Evolutionary conservation across 92 coral and sea anemone genomes (phyloP), one percentile per base, ranked within the genome.

Genomic region (Epizoanthus scotinus): DNA sequence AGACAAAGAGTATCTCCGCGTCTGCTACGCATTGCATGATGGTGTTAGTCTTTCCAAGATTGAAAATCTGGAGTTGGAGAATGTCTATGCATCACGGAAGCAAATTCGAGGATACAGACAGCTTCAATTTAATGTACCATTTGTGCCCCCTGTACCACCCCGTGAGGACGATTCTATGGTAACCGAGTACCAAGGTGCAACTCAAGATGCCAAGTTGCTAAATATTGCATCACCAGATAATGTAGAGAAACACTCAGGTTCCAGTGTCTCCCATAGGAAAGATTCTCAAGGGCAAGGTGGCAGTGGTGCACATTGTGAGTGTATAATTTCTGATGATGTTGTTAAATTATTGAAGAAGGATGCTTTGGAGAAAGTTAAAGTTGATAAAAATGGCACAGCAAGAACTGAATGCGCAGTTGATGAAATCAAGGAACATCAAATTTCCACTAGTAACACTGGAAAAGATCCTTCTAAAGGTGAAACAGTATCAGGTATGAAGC

Each of bases 21-120:
- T 93, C 53, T 96, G 99, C 67, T 90, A 87, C 44, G 63, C 83
- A 19, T 87, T 96, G 58, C 97, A 96, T 67, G 95, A 88, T 70
- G 92, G 95, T 17, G 91, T 96, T 10, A 90, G 91, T 66, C 89
- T 96, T 63, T 44, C 71, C 6, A 90, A 87, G 75, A 84, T 92
- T 21, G 97, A 92, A 24, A 87, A 88, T 86, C 82, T 92, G 89
- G 97, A 92, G 52, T 77, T 85, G 44, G 85, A 90, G 66, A 92
- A 92, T 82, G 83, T 92, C 19, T 92, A 82, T 87, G 97, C 97
- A 12, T 92, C 97, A 6, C 87, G 98, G 44, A 86, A 91, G 34
- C 90, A 90, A 24, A 91, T 96, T 18, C 88, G 89, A 47, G 92
- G 92, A 82, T 93, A 95, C 49, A 71, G 83, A 61, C 91, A 93